These are phyloP conservation scores for Liolophura sinensis DNA, from an alignment of 1,140 invertebrate genomes.

Conservation along the genomic window DNA sequence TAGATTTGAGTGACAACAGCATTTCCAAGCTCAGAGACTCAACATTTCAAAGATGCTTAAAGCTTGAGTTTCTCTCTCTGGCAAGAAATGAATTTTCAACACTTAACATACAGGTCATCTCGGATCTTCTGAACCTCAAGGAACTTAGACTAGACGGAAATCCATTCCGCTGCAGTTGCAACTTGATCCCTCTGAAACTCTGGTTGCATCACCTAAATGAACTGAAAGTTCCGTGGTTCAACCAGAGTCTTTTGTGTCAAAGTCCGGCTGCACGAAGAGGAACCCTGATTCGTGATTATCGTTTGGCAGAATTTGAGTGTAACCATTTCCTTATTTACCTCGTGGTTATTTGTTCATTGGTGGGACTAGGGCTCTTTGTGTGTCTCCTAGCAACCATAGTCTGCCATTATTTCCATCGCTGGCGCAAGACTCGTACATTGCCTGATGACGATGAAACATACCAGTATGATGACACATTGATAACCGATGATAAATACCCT, in stretches of 20 bases:
- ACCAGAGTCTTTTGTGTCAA: constrained; percentile 24
- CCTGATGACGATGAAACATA: too few relatives aligned
- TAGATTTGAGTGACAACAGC: constrained; percentile 40
- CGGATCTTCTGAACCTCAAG: constrained; percentile 23
- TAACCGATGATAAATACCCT: neutral
- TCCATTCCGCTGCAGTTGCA: constrained; percentile 41
- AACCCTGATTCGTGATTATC: constrained; percentile 15
- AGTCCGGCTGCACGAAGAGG: constrained; percentile 18
- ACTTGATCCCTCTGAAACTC: constrained; percentile 29
- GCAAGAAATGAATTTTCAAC: constrained; percentile 23
- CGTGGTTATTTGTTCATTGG: constrained; percentile 28
- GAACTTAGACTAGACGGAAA: constrained; percentile 41
- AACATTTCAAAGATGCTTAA: constrained; percentile 17
- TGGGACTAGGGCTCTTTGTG: constrained; percentile 21
- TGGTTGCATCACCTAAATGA: constrained; percentile 35
- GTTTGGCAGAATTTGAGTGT: constrained; percentile 27
- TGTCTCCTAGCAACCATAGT: constrained; percentile 18
- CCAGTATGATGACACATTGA: too few relatives aligned
- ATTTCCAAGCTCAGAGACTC: constrained; percentile 21
- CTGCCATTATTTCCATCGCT: constrained; percentile 25
- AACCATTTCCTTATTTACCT: constrained; percentile 20
- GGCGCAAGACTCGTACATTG: constrained; percentile 7
- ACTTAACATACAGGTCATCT: constrained; percentile 23
- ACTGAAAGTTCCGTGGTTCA: constrained; percentile 14
- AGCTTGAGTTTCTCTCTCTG: constrained; percentile 23